A percentile compares a stretch with the other conserved stretches of the same genome.
Conservation (phyloP, 2,888 invertebrate species). For the Arctia plantaginis region DNA sequence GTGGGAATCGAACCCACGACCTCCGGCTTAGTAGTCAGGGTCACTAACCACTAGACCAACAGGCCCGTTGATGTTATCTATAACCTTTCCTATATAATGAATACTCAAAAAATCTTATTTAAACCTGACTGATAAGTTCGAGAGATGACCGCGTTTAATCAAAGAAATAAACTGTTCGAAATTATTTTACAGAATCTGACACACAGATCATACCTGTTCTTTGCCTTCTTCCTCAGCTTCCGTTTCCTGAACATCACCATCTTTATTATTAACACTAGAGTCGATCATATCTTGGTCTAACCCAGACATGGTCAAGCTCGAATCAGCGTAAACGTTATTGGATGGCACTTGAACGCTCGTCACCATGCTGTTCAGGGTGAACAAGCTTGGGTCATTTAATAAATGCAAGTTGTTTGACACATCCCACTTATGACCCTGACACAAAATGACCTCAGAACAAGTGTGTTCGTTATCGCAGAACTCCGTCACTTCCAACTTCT, state of each 20-base stretch:
- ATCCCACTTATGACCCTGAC: constrained; percentile 90
- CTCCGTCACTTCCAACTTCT: constrained; percentile 58
- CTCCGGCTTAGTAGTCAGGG: too few species aligned
- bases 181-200: not conserved
- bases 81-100: too few species aligned
- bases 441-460: constrained; percentile 87
- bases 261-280: constrained; percentile 65
- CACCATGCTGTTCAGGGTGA: constrained; percentile 81
- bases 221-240: constrained; percentile 71
- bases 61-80: too few species aligned
- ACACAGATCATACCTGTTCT: constrained; percentile 65
- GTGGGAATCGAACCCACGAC: too few species aligned
- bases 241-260: constrained; percentile 50
- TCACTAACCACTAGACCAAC: too few species aligned
- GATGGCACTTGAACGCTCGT: constrained; percentile 79
- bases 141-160: too few species aligned
- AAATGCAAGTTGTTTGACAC: constrained; percentile 88
- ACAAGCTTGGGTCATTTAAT: constrained; percentile 83
- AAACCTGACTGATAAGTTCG: not conserved
- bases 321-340: constrained; percentile 82
- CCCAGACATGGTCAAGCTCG: constrained; percentile 87
- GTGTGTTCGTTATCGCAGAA: constrained; percentile 82
- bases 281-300: constrained; percentile 85
- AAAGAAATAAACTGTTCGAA: too few species aligned
- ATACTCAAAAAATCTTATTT: too few species aligned